phyloP scores from a whole-genome alignment of 2,888 invertebrate species.

The Eubasilissa splendida region DNA sequence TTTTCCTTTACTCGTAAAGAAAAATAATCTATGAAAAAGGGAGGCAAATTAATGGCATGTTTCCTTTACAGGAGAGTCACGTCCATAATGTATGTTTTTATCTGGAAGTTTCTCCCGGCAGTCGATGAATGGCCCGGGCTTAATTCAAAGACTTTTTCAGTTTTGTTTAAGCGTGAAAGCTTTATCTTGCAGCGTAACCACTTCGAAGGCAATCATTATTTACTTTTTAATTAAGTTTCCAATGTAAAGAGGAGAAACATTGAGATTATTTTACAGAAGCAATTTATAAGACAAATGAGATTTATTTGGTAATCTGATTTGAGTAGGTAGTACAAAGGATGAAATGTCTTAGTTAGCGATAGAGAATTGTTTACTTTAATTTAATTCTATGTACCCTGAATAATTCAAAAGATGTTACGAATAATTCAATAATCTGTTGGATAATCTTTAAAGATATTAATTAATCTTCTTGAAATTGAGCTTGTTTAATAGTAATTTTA shows the following conservation, averaged over 20 bases:
- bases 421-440: slow-evolving; percentile 7
- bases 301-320: slow-evolving; percentile 32
- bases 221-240: slow-evolving; percentile 42
- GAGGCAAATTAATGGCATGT: slow-evolving; percentile 4
- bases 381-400: slow-evolving; percentile 9
- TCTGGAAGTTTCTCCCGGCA: slow-evolving; percentile 4
- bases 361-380: slow-evolving; percentile 19
- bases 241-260: slow-evolving; percentile 28
- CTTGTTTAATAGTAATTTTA: slow-evolving; percentile 2
- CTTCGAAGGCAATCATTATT: slow-evolving; percentile 34
- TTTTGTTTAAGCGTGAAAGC: slow-evolving; percentile 12
- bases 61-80: slow-evolving; percentile 10
- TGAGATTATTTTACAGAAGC: slow-evolving; percentile 11
- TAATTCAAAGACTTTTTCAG: slow-evolving; percentile 32
- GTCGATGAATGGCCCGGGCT: slow-evolving; percentile 20
- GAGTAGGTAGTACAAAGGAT: slow-evolving; percentile 21
- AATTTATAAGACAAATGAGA: slow-evolving; percentile 36
- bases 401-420: slow-evolving; percentile 5
- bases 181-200: slow-evolving; percentile 34
- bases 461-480: not conserved
- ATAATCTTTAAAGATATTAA: not conserved
- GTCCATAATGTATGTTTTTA: slow-evolving; percentile 17
- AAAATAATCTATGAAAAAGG: not conserved
- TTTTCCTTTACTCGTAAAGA: not conserved
- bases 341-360: slow-evolving; percentile 4